Conservation (phyloP, 2,113 vertebrate species). For the Pseudolaguvia tuberculata region DNA sequence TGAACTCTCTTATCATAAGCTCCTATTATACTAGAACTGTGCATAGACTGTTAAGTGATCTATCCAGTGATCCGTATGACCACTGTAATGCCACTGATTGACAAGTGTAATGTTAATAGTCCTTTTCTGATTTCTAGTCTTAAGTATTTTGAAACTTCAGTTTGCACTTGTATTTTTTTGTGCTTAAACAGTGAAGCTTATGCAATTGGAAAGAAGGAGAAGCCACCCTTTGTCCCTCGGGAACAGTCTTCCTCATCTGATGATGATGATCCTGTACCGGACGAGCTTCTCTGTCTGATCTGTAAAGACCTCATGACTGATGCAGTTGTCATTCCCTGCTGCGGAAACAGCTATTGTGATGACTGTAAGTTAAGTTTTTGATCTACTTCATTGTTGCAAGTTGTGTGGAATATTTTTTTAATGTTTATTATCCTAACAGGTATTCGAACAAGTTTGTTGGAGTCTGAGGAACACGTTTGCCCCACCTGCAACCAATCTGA, state of each 20-base stretch:
- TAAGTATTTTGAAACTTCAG: neutral
- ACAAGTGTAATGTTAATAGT: neutral
- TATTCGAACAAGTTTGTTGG: conserved; percentile 87
- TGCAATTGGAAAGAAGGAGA: conserved; percentile 93
- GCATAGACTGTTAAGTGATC: neutral
- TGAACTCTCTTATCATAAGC: neutral
- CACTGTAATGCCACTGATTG: no score
- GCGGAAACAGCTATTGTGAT: conserved; percentile 96
- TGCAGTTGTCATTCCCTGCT: conserved; percentile 97
- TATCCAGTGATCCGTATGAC: no score
- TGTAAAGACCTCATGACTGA: conserved; percentile 92
- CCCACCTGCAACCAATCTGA: conserved; percentile 87
- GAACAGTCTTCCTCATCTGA: conserved; percentile 75
- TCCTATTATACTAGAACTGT: neutral
- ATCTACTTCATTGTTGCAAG: neutral
- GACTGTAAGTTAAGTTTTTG: conserved; percentile 80
- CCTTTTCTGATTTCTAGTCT: neutral
- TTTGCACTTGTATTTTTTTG: neutral
- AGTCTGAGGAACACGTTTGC: conserved; percentile 90
- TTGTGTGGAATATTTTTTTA: no score
- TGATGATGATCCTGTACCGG: conserved; percentile 83
- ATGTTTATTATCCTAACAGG: conserved; percentile 63
- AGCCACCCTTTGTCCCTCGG: conserved; percentile 82
- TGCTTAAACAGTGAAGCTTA: conserved; percentile 79
- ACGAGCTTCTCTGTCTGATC: conserved; percentile 89